Evolutionary conservation across 2,888 invertebrate species (phyloP).

Genomic region (Schizaphis graminum): DNA sequence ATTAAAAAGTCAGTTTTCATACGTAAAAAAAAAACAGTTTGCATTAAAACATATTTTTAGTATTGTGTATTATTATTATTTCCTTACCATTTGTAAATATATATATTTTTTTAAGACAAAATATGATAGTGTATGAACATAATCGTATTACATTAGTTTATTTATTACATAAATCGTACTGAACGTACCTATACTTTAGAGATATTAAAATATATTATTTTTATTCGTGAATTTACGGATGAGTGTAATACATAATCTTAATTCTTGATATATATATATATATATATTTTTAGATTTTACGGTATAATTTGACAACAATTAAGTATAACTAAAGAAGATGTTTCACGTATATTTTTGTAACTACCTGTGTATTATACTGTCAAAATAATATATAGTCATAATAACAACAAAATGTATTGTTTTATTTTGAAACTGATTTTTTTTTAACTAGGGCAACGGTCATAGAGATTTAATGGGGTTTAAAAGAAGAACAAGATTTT

Average conservation of each 20-base stretch:
- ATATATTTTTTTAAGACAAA: background rate
- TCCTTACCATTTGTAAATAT: background rate
- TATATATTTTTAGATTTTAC: background rate
- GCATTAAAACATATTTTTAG: conserved; percentile 8
- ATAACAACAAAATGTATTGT: background rate
- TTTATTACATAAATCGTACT: background rate
- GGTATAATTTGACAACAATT: background rate
- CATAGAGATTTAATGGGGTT: background rate
- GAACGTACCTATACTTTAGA: background rate
- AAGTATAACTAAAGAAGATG: background rate
- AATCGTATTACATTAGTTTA: background rate
- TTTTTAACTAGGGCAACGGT: background rate
- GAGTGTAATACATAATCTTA: background rate
- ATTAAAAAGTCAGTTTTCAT: conserved; percentile 10
- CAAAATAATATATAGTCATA: background rate
- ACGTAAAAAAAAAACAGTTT: background rate
- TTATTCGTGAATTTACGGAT: background rate
- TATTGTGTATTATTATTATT: background rate
- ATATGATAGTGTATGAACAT: background rate
- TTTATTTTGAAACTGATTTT: background rate
- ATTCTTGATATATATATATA: background rate
- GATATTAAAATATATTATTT: background rate
- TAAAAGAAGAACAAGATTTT: conserved; percentile 21
- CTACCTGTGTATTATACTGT: background rate
- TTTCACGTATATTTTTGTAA: background rate